Evolutionary conservation across 2,797 vertebrate species (phyloP).

Genomic region (Manis javanica): DNA sequence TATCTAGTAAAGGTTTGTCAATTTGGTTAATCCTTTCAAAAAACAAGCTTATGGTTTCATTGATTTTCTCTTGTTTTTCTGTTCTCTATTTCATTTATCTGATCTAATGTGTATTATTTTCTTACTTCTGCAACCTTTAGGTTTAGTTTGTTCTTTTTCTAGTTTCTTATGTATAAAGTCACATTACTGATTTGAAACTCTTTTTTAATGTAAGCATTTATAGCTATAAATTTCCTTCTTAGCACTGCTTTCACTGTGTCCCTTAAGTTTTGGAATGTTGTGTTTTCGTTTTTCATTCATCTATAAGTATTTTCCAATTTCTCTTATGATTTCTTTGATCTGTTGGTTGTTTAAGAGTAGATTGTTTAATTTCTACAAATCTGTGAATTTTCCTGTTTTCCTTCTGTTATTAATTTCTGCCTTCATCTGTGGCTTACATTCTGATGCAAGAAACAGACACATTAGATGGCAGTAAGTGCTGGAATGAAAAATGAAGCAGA

Average conservation of each 20-base stretch:
- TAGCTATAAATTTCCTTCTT: not conserved
- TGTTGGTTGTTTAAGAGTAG: not conserved
- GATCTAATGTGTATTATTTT: not conserved
- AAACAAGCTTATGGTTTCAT: not conserved
- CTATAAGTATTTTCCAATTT: not conserved
- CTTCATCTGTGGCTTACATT: slow-evolving; percentile 4
- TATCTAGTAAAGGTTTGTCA: not conserved
- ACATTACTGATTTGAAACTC: not conserved
- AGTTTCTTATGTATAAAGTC: not conserved
- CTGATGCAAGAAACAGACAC: slow-evolving; percentile 17
- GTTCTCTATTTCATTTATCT: not conserved
- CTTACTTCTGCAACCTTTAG: not conserved
- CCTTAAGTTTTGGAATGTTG: not conserved
- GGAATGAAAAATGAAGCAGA: not conserved
- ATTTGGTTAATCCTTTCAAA: not conserved
- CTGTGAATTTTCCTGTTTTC: not conserved
- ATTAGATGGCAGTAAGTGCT: not conserved
- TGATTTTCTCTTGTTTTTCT: not conserved
- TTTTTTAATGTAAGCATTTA: not conserved
- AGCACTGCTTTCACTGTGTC: not conserved
- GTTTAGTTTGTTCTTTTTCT: not conserved
- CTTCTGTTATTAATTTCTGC: not conserved
- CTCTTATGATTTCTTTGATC: not conserved
- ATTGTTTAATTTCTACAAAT: not conserved
- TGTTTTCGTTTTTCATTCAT: not conserved